Evolutionary conservation across 2,113 vertebrate species (phyloP).

Genomic region (zebrafish (Danio rerio)): DNA sequence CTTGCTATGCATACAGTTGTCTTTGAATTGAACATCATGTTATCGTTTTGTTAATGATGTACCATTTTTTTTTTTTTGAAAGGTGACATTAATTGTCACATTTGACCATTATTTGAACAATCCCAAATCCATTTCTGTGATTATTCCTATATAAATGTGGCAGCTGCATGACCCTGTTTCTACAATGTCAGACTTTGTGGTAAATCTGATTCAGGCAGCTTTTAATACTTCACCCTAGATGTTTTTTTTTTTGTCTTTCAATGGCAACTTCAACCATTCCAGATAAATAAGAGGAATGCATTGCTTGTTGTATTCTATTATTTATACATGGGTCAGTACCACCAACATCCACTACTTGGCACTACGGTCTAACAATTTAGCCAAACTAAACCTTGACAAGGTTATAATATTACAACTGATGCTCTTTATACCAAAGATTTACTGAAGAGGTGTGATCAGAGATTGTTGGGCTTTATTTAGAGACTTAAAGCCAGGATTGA

Average conservation of each 20-base stretch:
- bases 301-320: slow-evolving; percentile 1
- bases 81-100: not conserved
- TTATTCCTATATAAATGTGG: slow-evolving; percentile 2
- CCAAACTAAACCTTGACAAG: not conserved
- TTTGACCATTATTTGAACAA: not conserved
- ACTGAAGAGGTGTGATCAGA: slow-evolving; percentile 7
- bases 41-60: not conserved
- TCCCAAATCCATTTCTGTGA: not conserved
- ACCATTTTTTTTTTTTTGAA: slow-evolving; percentile 5
- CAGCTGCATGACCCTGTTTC: slow-evolving; percentile 14
- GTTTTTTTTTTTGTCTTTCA: not conserved
- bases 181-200: slow-evolving; percentile 23
- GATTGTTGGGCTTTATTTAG: slow-evolving; percentile 15
- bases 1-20: slow-evolving; percentile 4
- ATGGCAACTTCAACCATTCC: not conserved
- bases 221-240: not conserved
- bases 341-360: slow-evolving; percentile 34
- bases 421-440: slow-evolving; percentile 37
- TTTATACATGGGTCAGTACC: slow-evolving; percentile 19
- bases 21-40: not conserved
- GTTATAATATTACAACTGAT: not conserved
- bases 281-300: not conserved
- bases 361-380: slow-evolving; percentile 10
- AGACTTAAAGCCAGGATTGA: slow-evolving; percentile 1
- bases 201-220: slow-evolving; percentile 26